Conservation (phyloP, 2,113 vertebrate species). For the Megaceryle maxima region DNA sequence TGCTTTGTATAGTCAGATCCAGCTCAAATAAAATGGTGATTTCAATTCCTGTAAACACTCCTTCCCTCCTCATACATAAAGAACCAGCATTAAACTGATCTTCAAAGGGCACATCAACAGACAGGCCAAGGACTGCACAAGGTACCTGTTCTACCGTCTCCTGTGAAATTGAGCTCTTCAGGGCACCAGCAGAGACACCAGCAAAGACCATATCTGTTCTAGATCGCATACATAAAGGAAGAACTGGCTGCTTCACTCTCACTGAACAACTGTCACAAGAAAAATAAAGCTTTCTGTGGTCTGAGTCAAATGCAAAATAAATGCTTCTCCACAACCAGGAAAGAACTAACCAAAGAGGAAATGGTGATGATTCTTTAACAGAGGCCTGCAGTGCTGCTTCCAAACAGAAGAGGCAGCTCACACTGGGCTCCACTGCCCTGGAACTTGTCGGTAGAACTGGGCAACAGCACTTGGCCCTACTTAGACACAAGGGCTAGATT, state of each 20-base stretch:
- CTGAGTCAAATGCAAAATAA: constrained; percentile 15
- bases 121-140: not conserved
- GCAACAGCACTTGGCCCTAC: not conserved
- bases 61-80: not conserved
- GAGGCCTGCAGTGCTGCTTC: not conserved
- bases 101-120: not conserved
- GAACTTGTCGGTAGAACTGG: not conserved
- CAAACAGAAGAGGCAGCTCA: not conserved
- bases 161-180: not conserved
- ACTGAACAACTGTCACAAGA: constrained; percentile 23
- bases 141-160: not conserved
- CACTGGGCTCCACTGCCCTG: not conserved
- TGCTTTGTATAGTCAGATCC: not conserved
- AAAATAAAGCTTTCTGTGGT: constrained; percentile 44
- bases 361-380: not conserved
- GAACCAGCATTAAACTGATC: not conserved
- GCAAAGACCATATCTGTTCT: not conserved
- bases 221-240: not conserved
- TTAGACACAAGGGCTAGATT: not conserved
- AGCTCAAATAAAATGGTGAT: not conserved
- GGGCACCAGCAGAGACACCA: not conserved
- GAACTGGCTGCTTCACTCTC: constrained; percentile 25
- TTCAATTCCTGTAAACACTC: not conserved
- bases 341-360: not conserved
- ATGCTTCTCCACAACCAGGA: not conserved